A percentile compares a stretch with the other conserved stretches of the same genome.
Evolutionary conservation across 2,113 vertebrate species (phyloP).

Genomic region (Arvicanthis niloticus): DNA sequence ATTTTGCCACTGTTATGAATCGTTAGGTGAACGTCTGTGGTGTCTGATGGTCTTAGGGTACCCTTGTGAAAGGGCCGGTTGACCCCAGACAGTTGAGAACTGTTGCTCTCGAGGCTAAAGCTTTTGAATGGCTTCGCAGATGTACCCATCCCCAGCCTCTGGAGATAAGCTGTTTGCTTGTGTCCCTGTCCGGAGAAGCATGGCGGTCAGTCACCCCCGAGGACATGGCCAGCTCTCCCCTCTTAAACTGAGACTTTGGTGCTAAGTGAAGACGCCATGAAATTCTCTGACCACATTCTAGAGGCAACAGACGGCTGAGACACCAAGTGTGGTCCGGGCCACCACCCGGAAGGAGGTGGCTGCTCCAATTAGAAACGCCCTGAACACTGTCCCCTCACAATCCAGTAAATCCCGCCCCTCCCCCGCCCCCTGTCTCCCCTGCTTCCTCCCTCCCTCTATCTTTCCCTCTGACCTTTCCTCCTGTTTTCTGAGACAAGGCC

Average conservation of each 20-base stretch:
- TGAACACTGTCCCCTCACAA: rapidly evolving
- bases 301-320: background rate
- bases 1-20: background rate
- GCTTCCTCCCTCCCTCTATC: background rate
- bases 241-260: background rate
- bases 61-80: background rate
- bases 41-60: background rate
- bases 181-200: rapidly evolving
- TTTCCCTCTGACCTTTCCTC: background rate
- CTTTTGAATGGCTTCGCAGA: background rate
- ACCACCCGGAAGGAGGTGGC: rapidly evolving
- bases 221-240: background rate
- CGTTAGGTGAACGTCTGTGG: background rate
- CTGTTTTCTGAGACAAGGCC: background rate
- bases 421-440: no score
- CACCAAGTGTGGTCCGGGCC: rapidly evolving
- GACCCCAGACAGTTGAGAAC: background rate
- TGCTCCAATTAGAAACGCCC: background rate
- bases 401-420: no score
- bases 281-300: background rate
- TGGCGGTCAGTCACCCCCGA: background rate
- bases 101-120: no score
- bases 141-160: no score
- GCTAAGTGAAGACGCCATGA: background rate
- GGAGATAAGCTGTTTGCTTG: background rate